These are phyloP conservation scores for Philereme transversata DNA, from an alignment of 2,888 invertebrate genomes.

Conservation along the genomic window DNA sequence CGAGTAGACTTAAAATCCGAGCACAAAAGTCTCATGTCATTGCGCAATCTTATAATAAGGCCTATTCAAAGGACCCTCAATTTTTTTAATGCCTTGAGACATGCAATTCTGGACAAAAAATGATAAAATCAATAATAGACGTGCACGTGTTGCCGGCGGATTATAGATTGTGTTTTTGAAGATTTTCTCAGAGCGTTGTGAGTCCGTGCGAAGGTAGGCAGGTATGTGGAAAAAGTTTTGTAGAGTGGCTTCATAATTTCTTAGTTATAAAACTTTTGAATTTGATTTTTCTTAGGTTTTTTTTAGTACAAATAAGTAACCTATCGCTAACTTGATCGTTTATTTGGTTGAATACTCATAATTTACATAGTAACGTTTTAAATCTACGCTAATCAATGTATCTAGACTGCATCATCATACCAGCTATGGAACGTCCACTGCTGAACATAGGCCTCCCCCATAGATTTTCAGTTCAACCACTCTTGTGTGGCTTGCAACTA, in stretches of 20 bases:
- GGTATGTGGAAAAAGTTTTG: conserved; percentile 56
- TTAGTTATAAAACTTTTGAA: background rate
- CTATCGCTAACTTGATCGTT: too few relatives aligned
- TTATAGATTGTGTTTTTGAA: conserved; percentile 80
- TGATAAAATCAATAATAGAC: conserved; percentile 82
- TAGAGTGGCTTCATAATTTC: conserved; percentile 45
- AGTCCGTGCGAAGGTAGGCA: conserved; percentile 63
- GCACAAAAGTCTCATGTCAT: conserved; percentile 75
- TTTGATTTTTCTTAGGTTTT: too few relatives aligned
- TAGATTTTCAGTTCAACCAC: too few relatives aligned
- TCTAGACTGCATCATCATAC: too few relatives aligned
- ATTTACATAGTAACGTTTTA: too few relatives aligned
- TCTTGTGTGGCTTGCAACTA: too few relatives aligned
- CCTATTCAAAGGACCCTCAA: conserved; percentile 75
- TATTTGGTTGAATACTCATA: too few relatives aligned
- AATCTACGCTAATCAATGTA: too few relatives aligned
- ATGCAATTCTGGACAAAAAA: conserved; percentile 82
- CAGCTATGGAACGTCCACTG: too few relatives aligned
- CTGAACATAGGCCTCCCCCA: too few relatives aligned
- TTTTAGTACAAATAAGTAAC: too few relatives aligned
- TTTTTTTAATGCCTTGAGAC: conserved; percentile 77
- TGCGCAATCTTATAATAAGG: conserved; percentile 81
- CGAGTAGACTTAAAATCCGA: conserved; percentile 55
- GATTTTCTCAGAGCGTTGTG: conserved; percentile 73
- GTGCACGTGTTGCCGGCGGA: conserved; percentile 82